Base-by-base conservation (phyloP, 2,797 vertebrate species). In the Spinus pinus region DNA sequence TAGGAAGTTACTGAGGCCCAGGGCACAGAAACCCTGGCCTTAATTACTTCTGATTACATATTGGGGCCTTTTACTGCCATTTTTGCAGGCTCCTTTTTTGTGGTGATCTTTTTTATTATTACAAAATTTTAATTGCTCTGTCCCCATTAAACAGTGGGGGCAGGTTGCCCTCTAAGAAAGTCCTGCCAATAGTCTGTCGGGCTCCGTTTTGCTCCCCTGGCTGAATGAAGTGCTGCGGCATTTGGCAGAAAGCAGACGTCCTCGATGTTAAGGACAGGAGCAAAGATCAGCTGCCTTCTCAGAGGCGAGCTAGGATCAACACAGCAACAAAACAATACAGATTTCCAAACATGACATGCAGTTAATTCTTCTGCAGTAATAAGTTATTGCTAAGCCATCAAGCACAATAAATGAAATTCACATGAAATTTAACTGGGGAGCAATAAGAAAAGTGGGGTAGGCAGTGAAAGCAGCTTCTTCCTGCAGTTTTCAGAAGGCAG, bases 401-500 rank as follows among this genome's bases (percentile, higher is more conserved):
- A 61, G 39, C 18, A 72, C 1, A 6, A 10, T 57, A 78, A 81
- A 81, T 53, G 3, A 74, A 91, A 81, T 42, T 13, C 24, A 33
- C 0, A 0, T 37, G 25, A 66, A 79, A 72, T 62, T 65, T 54
- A 61, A 54, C 30, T 31, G 22, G 8, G 8, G n/a, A 78, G 14
- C n/a, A 72, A 57, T 2, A 2, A 20, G 35, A 56, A 75, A 84
- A 84, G 10, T 19, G 9, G 41, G 20, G 14, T 86, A 84, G 12
- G 20, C 39, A 72, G 20, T 28, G 22, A 31, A 88, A 91, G 79
- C 18, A 3, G 8, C 16, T 72, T 50, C 13, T 78, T 69, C 28
- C 41, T 83, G 51, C 87, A 87, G 75, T 61, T 97, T 94, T 90
- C 81, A 88, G 79, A 91, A 50, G 65, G 56, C 66, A 91, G 47